phyloP scores from a whole-genome alignment of 2,113 vertebrate species.

The Neogobius melanostomus region DNA sequence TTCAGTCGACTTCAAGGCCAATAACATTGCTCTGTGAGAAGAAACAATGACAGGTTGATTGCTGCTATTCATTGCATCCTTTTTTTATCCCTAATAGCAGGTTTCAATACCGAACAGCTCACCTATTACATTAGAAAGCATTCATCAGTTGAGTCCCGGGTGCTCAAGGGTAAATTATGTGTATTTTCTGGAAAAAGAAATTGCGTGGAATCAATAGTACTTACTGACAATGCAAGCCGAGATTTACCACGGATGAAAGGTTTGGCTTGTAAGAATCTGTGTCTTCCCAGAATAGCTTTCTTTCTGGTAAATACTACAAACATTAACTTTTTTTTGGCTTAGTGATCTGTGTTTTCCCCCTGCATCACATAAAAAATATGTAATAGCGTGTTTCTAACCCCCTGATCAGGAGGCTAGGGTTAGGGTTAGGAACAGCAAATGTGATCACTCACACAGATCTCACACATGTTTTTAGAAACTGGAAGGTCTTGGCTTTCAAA shows the following conservation, averaged over 20 bases:
- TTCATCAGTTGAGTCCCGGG: slow-evolving; percentile 29
- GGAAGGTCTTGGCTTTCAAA: no score
- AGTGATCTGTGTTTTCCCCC: background rate
- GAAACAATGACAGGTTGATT: slow-evolving; percentile 58
- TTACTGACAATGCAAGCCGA: background rate
- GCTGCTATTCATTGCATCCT: slow-evolving; percentile 20
- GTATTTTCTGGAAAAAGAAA: background rate
- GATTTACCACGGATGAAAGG: background rate
- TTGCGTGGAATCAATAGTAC: background rate
- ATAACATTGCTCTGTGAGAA: slow-evolving; percentile 30
- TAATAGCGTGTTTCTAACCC: background rate
- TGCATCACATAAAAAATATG: background rate
- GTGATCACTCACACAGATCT: no score
- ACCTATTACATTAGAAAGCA: slow-evolving; percentile 18
- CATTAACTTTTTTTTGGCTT: background rate
- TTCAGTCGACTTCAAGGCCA: slow-evolving; percentile 38
- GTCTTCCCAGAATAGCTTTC: background rate
- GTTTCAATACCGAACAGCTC: slow-evolving; percentile 6
- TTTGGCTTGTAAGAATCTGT: background rate
- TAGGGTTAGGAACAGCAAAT: no score
- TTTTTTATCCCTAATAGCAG: slow-evolving; percentile 27
- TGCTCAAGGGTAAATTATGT: slow-evolving; percentile 12
- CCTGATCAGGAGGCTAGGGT: no score
- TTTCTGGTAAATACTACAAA: background rate
- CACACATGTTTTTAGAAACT: no score